Evolutionary conservation across 1,140 invertebrate species (phyloP), one percentile per base, ranked within the genome.

Genomic region (Drosophila jambulina): DNA sequence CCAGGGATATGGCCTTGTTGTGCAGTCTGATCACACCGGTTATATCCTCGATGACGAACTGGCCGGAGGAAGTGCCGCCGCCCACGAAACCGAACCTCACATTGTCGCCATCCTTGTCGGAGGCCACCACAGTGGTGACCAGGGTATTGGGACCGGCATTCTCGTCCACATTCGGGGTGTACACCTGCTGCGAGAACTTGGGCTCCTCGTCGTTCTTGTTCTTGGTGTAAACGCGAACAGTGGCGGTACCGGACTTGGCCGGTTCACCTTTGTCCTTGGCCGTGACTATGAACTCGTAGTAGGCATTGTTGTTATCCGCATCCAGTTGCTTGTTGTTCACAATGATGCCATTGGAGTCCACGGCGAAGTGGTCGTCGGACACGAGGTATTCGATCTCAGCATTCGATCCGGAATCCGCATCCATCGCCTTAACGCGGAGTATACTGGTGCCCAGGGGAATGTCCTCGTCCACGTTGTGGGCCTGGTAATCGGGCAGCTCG

Each of bases 141-240:
- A 99, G 93, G 3, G 98, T 98, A 86, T 98, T 98, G 0, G 97
- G 97, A 3, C 98, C 98, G 15, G 98, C 98, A 93, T 98, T 99
- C 93, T 98, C 98, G 92, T 99, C 98, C 3, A 98, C 97, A 93
- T 98, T 99, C 0, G 98, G 98, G 2, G 98, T 98, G 91, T 99
- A 99, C 0, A 99, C 98, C 94, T 98, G 97, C 80, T 99, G 98
- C 1, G 97, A 98, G 93, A 98, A 99, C 93, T 98, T 98, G 0
- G 98, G 98, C 92, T 98, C 97, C 93, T 98, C 98, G 88, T 99
- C 98, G 93, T 99, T 99, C 93, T 98, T 98, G 90, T 98, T 99
- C 91, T 98, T 98, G 5, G 98, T 99, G 91, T 98, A 99, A 69
- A 99, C 96, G 58, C 98, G 95, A 10, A 98, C 97, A 0, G 97